phyloP scores from a whole-genome alignment of 1,140 invertebrate species.

The Drosophila hydei region DNA sequence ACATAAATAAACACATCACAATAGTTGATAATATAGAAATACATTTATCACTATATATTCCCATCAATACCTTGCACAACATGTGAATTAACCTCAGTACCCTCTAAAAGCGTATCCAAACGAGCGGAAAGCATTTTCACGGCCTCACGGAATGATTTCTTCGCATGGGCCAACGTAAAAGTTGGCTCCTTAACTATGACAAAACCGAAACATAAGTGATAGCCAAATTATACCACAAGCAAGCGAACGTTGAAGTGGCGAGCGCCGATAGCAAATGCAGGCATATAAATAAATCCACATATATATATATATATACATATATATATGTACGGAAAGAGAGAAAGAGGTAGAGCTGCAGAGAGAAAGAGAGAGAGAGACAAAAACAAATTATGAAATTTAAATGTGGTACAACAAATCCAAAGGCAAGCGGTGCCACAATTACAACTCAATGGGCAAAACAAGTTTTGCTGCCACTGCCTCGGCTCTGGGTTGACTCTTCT shows the following conservation, averaged over 20 bases:
- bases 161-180: slow-evolving; percentile 24
- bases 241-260: slow-evolving; percentile 59
- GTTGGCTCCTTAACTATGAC: slow-evolving; percentile 65
- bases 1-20: too few relatives aligned
- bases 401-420: slow-evolving; percentile 69
- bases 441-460: slow-evolving; percentile 51
- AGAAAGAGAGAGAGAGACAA: slow-evolving; percentile 49
- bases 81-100: background rate
- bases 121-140: slow-evolving; percentile 59
- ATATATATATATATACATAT: background rate
- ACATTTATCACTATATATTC: too few relatives aligned
- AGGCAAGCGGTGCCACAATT: slow-evolving; percentile 22
- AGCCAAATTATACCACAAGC: slow-evolving; percentile 71
- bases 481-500: slow-evolving; percentile 26
- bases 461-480: slow-evolving; percentile 45
- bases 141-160: slow-evolving; percentile 35
- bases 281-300: slow-evolving; percentile 18
- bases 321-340: background rate
- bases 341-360: too few relatives aligned
- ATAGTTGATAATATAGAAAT: too few relatives aligned
- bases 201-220: slow-evolving; percentile 69
- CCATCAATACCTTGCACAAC: too few relatives aligned
- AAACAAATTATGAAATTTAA: slow-evolving; percentile 78
- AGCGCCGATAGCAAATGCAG: slow-evolving; percentile 40
- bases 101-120: slow-evolving; percentile 3